Percentiles rank a stretch among this genome's conserved stretches.
Conservation (phyloP, 2,113 vertebrate species). For the Alces alces region DNA sequence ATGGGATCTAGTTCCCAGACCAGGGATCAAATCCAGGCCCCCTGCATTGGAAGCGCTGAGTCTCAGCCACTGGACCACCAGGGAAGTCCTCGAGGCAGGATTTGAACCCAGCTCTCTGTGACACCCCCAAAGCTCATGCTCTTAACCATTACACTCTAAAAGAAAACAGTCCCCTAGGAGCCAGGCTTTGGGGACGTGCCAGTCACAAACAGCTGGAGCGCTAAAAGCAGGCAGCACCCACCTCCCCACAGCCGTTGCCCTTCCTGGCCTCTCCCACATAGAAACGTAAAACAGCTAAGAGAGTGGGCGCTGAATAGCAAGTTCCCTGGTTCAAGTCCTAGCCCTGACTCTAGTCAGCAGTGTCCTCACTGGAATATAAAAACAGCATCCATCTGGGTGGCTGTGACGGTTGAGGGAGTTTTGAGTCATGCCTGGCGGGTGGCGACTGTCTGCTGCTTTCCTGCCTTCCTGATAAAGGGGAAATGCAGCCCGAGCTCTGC, state of each 20-base stretch:
- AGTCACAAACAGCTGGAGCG: not conserved
- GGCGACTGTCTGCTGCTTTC: not conserved
- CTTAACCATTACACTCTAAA: not conserved
- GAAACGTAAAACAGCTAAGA: not conserved
- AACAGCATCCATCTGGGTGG: rapidly evolving
- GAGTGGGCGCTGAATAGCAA: not conserved
- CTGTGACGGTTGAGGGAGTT: not conserved
- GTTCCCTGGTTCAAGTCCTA: not conserved
- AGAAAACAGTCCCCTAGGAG: not conserved
- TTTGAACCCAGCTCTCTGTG: not conserved
- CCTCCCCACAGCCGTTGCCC: not conserved
- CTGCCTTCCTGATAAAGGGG: not conserved
- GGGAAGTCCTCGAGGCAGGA: not conserved
- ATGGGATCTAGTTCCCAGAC: not conserved
- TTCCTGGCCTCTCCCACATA: not conserved
- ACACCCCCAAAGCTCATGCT: not conserved
- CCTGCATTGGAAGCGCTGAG: not conserved
- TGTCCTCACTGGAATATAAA: not conserved
- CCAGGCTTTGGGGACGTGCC: not conserved
- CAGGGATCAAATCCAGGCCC: not conserved
- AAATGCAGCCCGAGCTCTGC: not conserved
- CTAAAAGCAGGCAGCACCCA: rapidly evolving
- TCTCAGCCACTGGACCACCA: not conserved
- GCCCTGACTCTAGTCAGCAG: not conserved
- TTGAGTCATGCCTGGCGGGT: rapidly evolving